Base-by-base conservation (phyloP, 2,113 vertebrate genomes). In the Lophotis ruficrista region DNA sequence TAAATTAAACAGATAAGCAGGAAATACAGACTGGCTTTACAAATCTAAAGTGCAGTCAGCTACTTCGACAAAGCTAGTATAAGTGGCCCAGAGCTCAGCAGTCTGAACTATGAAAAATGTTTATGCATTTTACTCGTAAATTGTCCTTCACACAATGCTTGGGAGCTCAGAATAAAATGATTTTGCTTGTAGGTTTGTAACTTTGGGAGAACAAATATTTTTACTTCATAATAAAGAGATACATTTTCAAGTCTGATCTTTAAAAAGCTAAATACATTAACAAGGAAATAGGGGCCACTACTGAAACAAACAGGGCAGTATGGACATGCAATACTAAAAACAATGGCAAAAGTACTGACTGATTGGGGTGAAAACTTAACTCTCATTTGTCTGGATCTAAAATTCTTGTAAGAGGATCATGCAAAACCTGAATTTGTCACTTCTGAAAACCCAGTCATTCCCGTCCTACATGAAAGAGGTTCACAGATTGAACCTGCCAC, bases 1-100 rank as follows among this genome's bases (percentile, higher is more conserved):
- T 75, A 89, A 86, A 94, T 56, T 57, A 87, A 93, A 94, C 43
- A 93, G 58, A 89, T 31, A 93, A 85, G 73, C 58, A 86, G 85
- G 71, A 93, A 95, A 94, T 70, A 37, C 62, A 96, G 70, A 33
- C 50, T 69, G 57, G 25, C 41, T 89, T 83, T 93, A 77, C n/a
- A 81, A 83, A 89, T 53, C 43, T 83, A 12, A 57, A 92, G 58
- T 60, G 38, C 73, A 89, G 77, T 89, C 66, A 93, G 28, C 33
- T 88, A 64, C 56, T 89, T 94, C 57, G 56, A 91, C 50, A 91
- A 53, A 84, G 57, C 33, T 33, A 24, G 27, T 41, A 19, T 27
- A 93, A 90, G 45, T 51, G 62, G 48, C 28, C 51, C 65, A 54
- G 38, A 92, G 38, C 43, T 90, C 61, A 68, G 38, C 56, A 75